Conservation (phyloP, 2,797 vertebrate genomes). For the Delichon dasypus region DNA sequence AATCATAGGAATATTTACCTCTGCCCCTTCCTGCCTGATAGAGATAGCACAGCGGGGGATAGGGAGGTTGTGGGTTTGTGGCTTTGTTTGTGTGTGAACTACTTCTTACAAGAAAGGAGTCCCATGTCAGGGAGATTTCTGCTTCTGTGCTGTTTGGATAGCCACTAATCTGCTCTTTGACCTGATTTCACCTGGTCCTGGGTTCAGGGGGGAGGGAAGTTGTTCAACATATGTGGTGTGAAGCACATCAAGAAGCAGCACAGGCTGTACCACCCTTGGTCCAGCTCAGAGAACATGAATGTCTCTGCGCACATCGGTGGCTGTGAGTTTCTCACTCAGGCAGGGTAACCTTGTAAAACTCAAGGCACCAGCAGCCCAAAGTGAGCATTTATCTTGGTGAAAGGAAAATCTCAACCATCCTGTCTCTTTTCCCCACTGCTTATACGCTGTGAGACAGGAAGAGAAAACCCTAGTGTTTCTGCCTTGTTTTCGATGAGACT, state of each 20-base stretch:
- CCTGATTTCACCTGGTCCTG: neutral
- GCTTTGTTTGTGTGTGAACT: neutral
- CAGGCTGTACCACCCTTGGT: neutral
- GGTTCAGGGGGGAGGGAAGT: neutral
- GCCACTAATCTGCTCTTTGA: neutral
- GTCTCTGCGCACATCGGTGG: accelerated
- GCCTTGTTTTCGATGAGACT: neutral
- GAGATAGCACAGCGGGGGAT: neutral
- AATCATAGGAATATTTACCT: neutral
- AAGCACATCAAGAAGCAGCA: too few relatives aligned
- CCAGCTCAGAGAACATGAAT: neutral
- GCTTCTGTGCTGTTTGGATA: accelerated
- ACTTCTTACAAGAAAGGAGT: neutral
- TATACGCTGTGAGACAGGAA: neutral
- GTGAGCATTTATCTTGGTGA: neutral
- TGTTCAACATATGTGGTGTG: neutral
- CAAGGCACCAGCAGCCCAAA: neutral
- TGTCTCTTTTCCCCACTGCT: neutral
- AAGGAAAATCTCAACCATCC: neutral
- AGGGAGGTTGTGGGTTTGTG: neutral
- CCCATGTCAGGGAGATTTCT: neutral
- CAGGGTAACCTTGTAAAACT: neutral
- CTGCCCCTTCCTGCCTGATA: neutral
- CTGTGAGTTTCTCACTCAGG: neutral
- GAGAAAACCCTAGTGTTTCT: neutral